phyloP scores from a whole-genome alignment of 2,797 vertebrate species.

The Amniataba percoides region DNA sequence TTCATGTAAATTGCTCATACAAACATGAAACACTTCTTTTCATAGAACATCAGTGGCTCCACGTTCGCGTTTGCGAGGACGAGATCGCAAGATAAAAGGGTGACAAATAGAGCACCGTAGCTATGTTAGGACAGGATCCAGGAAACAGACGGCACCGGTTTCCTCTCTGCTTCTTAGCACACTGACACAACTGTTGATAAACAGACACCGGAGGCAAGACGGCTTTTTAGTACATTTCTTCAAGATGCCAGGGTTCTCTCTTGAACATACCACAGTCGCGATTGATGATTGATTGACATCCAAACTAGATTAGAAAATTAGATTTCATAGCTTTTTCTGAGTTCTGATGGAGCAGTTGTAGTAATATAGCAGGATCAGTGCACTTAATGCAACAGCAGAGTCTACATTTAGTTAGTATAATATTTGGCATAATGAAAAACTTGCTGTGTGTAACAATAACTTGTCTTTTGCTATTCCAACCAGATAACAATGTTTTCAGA shows the following conservation, averaged over 20 bases:
- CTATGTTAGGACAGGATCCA: conserved; percentile 54
- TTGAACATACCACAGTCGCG: neutral
- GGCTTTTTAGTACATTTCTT: neutral
- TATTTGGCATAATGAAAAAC: neutral
- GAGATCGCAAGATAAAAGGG: conserved; percentile 83
- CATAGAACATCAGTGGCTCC: neutral
- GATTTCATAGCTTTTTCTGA: neutral
- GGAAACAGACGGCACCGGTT: conserved; percentile 68
- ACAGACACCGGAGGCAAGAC: conserved; percentile 23
- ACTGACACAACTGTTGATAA: conserved; percentile 33
- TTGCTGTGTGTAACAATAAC: neutral
- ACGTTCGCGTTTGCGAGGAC: neutral
- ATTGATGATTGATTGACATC: neutral
- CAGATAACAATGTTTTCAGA: neutral
- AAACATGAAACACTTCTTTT: neutral
- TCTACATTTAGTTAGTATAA: neutral
- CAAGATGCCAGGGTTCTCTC: neutral
- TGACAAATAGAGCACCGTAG: conserved; percentile 28
- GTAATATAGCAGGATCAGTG: neutral
- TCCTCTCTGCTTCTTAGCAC: conserved; percentile 54
- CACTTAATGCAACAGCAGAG: neutral
- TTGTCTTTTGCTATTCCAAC: neutral
- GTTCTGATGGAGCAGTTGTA: neutral
- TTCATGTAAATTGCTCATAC: neutral
- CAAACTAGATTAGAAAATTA: too few relatives aligned